These are phyloP conservation scores for Elephantulus edwardii DNA, from an alignment of 2,113 vertebrate genomes.

Conservation along the genomic window DNA sequence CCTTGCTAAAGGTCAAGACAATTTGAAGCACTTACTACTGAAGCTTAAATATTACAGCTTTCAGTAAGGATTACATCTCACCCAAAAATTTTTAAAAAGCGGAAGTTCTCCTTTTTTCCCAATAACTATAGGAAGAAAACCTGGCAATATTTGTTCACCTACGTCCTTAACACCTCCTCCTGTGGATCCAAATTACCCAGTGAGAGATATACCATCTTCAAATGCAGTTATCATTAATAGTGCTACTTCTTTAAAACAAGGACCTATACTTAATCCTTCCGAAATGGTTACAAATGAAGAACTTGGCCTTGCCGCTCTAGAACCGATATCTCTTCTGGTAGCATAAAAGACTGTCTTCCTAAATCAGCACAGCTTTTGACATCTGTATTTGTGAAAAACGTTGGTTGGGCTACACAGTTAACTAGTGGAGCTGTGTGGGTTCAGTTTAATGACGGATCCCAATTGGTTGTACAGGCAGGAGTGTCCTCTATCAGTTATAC, in stretches of 20 bases:
- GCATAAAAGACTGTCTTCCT: slow-evolving; percentile 82
- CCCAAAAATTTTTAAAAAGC: no score
- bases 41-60: no score
- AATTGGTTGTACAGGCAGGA: slow-evolving; percentile 94
- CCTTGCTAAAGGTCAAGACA: no score
- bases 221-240: slow-evolving; percentile 71
- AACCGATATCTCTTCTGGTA: slow-evolving; percentile 78
- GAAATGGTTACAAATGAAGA: slow-evolving; percentile 89
- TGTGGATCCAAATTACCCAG: slow-evolving; percentile 62
- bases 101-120: slow-evolving; percentile 91
- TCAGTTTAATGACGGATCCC: slow-evolving; percentile 97
- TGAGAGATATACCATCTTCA: slow-evolving; percentile 55
- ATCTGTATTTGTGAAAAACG: slow-evolving; percentile 96
- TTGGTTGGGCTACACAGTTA: slow-evolving; percentile 98
- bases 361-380: slow-evolving; percentile 92
- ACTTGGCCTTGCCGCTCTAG: slow-evolving; percentile 83
- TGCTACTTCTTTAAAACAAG: slow-evolving; percentile 78
- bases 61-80: no score
- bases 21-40: no score
- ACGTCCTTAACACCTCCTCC: slow-evolving; percentile 69
- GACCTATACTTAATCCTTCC: slow-evolving; percentile 83
- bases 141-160: slow-evolving; percentile 82
- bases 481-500: slow-evolving; percentile 95
- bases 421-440: slow-evolving; percentile 93
- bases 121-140: slow-evolving; percentile 95